Conservation (phyloP, 2,888 invertebrate genomes). For the Heliconius charithonia region DNA sequence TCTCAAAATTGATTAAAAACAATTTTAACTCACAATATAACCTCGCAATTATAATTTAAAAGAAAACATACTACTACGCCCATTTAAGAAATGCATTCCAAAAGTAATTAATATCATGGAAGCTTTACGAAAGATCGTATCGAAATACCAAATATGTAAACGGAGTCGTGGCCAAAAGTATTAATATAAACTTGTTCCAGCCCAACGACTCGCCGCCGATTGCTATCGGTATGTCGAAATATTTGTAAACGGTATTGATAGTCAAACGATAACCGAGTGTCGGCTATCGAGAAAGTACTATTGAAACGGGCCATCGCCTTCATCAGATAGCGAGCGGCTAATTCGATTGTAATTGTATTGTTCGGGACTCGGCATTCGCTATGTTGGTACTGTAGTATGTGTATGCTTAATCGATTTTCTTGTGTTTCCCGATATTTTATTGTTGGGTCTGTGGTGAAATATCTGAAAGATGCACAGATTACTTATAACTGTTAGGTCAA, state of each 20-base stretch:
- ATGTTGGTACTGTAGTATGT: constrained; percentile 33
- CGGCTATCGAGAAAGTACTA: constrained; percentile 59
- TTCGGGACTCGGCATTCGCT: constrained; percentile 49
- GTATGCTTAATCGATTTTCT: constrained; percentile 23
- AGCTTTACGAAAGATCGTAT: constrained; percentile 40
- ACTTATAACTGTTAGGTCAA: background rate
- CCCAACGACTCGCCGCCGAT: constrained; percentile 56
- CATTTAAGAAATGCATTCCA: constrained; percentile 2
- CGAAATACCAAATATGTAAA: constrained; percentile 42
- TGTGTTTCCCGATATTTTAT: background rate
- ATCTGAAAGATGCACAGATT: background rate
- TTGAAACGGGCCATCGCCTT: constrained; percentile 61
- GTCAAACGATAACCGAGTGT: constrained; percentile 61
- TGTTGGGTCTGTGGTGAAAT: background rate
- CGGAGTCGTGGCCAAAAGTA: constrained; percentile 39
- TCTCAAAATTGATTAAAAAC: background rate
- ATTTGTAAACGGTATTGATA: constrained; percentile 79
- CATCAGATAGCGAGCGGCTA: constrained; percentile 59
- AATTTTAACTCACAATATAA: constrained; percentile 5
- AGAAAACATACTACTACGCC: background rate
- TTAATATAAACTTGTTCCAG: constrained; percentile 52
- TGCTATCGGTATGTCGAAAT: constrained; percentile 78
- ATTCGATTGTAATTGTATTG: constrained; percentile 58
- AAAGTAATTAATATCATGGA: constrained; percentile 41
- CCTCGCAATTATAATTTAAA: constrained; percentile 7